Evolutionary conservation across 2,888 invertebrate genomes (phyloP), one percentile per base, ranked within the genome.

Genomic region (Mongoloraphidia duomilia): DNA sequence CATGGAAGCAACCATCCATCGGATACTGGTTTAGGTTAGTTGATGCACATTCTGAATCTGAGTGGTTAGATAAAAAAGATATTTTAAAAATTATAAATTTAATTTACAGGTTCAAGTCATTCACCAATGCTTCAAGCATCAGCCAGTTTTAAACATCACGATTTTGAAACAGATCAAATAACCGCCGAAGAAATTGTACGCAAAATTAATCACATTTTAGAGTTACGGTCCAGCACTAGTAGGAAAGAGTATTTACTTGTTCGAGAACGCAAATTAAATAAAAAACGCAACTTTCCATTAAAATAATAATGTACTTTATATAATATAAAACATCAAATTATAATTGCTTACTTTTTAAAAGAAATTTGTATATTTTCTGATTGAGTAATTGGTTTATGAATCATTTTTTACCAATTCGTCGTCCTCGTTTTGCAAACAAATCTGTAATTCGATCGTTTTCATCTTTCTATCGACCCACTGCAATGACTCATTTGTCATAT

Each of bases 201-300:
- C 54, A 92, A 93, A 71, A 77, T 94, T 10, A 88, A 86, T 66
- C 81, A 87, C 51, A 92, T 93, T 53, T 67, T 94, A 52, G 87
- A 91, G 61, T 71, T 92, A 58, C 75, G 84, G 54, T 82, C 84
- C 46, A 90, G 88, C 63, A 76, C 79, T 5, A 82, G 84, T 53
- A 73, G 89, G 43, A 82, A 86, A 56, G 90, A 91, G 62, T 94
- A 89, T 67, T 73, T 89, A 56, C 79, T 82, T 41, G 74, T 80
- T 45, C 79, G 81, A 62, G 86, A 86, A 60, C 77, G 77, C 55
- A 86, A 84, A 67, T 66, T 74, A 26, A 75, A 77, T 47, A 71
- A 75, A 13, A 71, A 79, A 63, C 70, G 77, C 60, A 80, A 77
- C 63, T 79, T 79, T 60, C 73, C 76, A 56, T 59, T 67, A 49